phyloP scores from a whole-genome alignment of 2,888 invertebrate species.

The Zaprionus obscuricornis region DNA sequence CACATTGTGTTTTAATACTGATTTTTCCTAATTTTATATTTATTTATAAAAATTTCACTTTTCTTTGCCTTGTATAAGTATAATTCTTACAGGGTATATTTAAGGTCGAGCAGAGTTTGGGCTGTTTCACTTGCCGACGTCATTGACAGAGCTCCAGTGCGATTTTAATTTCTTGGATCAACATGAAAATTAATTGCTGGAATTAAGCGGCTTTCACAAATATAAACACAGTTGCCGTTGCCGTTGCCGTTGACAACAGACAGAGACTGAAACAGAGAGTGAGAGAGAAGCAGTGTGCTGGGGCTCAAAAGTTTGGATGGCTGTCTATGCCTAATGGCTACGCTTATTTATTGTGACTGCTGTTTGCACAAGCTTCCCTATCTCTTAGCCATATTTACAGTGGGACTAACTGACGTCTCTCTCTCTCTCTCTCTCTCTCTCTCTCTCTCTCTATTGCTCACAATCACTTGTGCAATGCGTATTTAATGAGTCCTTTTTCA shows the following conservation, averaged over 20 bases:
- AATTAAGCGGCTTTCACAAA: conserved; percentile 73
- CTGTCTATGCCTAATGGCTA: conserved; percentile 25
- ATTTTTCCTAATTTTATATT: too few species aligned
- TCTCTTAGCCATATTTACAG: background rate
- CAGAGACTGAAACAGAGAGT: too few species aligned
- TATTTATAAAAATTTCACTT: too few species aligned
- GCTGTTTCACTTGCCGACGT: too few species aligned
- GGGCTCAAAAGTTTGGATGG: conserved; percentile 2
- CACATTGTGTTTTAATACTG: too few species aligned
- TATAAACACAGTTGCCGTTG: conserved; percentile 40
- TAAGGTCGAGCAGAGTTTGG: too few species aligned
- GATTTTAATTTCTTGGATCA: conserved; percentile 80
- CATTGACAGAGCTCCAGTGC: conserved; percentile 41
- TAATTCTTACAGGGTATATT: background rate
- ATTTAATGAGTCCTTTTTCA: conserved; percentile 49
- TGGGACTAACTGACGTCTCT: background rate
- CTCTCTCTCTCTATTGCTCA: conserved; percentile 22
- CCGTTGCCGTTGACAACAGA: background rate
- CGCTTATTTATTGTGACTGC: conserved; percentile 15
- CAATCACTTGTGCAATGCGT: conserved; percentile 35
- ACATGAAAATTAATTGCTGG: conserved; percentile 81
- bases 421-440: background rate
- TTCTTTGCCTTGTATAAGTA: too few species aligned
- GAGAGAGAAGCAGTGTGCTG: background rate
- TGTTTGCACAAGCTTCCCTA: conserved; percentile 1